Percentiles rank a stretch among this genome's conserved stretches.
phyloP scores from a whole-genome alignment of 2,888 invertebrate species.

The Mythimna albipuncta region DNA sequence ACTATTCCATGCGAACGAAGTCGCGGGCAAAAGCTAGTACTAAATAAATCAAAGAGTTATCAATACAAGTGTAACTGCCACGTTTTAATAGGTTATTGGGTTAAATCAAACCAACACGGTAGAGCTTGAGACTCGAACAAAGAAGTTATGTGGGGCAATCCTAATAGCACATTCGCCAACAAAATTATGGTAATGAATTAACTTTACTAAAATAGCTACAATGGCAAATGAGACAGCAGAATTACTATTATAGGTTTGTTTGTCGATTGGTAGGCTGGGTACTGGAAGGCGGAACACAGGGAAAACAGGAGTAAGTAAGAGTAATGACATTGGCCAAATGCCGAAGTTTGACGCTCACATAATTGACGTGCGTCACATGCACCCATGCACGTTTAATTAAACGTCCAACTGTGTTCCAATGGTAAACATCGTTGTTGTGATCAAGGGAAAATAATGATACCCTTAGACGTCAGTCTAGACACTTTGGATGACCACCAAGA shows the following conservation, averaged over 20 bases:
- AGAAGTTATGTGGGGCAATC: constrained; percentile 42
- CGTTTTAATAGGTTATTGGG: constrained; percentile 41
- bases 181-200: constrained; percentile 29
- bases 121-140: constrained; percentile 33
- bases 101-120: constrained; percentile 44
- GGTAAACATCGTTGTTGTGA: constrained; percentile 69
- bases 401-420: constrained; percentile 64
- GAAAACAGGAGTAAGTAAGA: constrained; percentile 55
- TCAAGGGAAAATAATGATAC: constrained; percentile 62
- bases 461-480: constrained; percentile 59
- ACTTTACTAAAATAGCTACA: constrained; percentile 22
- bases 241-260: constrained; percentile 21
- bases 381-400: constrained; percentile 73
- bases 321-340: constrained; percentile 73
- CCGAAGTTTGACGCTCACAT: constrained; percentile 69
- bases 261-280: constrained; percentile 21
- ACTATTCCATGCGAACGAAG: too few species aligned
- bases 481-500: constrained; percentile 66
- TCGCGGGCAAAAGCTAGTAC: too few species aligned
- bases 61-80: constrained; percentile 26
- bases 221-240: constrained; percentile 29
- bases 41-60: constrained; percentile 35
- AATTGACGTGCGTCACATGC: constrained; percentile 75
- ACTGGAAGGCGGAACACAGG: constrained; percentile 46
- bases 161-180: constrained; percentile 8